Conservation (phyloP, 1,140 invertebrate genomes). For the Thaumetopoea pityocampa region DNA sequence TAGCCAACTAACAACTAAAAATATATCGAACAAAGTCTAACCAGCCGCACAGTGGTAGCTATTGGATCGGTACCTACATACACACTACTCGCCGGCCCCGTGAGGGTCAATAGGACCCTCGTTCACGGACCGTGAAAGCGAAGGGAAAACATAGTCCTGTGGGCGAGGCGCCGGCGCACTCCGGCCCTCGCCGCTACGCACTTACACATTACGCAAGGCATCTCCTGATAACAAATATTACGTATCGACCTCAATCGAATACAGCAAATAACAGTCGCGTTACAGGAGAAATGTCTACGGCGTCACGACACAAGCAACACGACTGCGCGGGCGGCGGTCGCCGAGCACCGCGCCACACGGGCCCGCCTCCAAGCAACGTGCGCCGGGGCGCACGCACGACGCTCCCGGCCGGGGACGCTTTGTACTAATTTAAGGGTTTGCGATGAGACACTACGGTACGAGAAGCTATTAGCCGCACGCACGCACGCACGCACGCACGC, state of each 20-base stretch:
- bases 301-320: slow-evolving; percentile 59
- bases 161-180: too few species aligned
- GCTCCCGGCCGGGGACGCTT: slow-evolving; percentile 45
- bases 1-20: slow-evolving; percentile 33
- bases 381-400: slow-evolving; percentile 44
- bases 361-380: slow-evolving; percentile 31
- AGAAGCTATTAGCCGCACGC: slow-evolving; percentile 19
- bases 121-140: slow-evolving; percentile 19
- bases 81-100: too few species aligned
- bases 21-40: slow-evolving; percentile 15
- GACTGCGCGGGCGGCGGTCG: slow-evolving; percentile 45
- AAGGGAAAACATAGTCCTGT: slow-evolving; percentile 42
- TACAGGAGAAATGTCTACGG: slow-evolving; percentile 47
- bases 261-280: slow-evolving; percentile 49
- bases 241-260: slow-evolving; percentile 43
- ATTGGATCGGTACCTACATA: slow-evolving; percentile 18
- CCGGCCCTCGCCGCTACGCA: slow-evolving; percentile 65
- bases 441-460: slow-evolving; percentile 39
- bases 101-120: slow-evolving; percentile 25
- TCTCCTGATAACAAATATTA: slow-evolving; percentile 56
- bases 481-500: too few species aligned
- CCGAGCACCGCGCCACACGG: slow-evolving; percentile 31
- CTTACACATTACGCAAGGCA: slow-evolving; percentile 71
- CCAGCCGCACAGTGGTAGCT: slow-evolving; percentile 11
- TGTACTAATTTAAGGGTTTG: slow-evolving; percentile 59